These are phyloP conservation scores for Choloepus hoffmanni DNA, from an alignment of 2,113 vertebrate genomes.

Conservation along the genomic window DNA sequence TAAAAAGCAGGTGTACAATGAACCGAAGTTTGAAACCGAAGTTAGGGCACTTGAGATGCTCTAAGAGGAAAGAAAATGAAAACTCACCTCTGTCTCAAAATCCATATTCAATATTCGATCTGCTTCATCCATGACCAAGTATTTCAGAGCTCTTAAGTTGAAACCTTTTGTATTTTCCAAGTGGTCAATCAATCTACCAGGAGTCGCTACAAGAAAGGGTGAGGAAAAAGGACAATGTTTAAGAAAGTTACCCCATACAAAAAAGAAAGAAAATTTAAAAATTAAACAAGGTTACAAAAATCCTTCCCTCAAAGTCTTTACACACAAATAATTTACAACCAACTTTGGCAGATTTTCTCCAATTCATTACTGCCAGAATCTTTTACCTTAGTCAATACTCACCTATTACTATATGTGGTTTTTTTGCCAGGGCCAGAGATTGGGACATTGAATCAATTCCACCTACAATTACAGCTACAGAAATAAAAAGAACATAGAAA, in stretches of 20 bases:
- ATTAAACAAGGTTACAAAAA: not conserved
- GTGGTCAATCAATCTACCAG: slow-evolving; percentile 96
- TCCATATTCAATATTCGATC: slow-evolving; percentile 99
- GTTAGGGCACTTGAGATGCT: not conserved
- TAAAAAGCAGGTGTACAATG: not conserved
- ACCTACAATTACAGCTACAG: slow-evolving; percentile 95
- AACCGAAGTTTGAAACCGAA: not conserved
- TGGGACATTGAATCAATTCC: slow-evolving; percentile 99
- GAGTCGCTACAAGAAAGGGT: slow-evolving; percentile 90
- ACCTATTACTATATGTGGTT: slow-evolving; percentile 98
- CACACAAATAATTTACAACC: not conserved
- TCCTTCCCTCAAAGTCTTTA: not conserved
- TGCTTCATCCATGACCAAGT: slow-evolving; percentile 98
- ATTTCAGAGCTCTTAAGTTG: slow-evolving; percentile 94
- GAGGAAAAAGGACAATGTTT: not conserved
- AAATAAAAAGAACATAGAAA: slow-evolving; percentile 57
- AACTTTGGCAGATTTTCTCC: not conserved
- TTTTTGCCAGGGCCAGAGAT: slow-evolving; percentile 96
- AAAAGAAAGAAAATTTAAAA: slow-evolving; percentile 40
- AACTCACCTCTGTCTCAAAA: slow-evolving; percentile 96
- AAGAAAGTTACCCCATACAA: not conserved
- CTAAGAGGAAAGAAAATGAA: not conserved
- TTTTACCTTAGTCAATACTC: slow-evolving; percentile 79
- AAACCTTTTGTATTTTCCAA: slow-evolving; percentile 99
- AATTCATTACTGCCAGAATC: not conserved